Evolutionary conservation across 2,797 vertebrate genomes (phyloP).

Genomic region (Harpagifer antarcticus): DNA sequence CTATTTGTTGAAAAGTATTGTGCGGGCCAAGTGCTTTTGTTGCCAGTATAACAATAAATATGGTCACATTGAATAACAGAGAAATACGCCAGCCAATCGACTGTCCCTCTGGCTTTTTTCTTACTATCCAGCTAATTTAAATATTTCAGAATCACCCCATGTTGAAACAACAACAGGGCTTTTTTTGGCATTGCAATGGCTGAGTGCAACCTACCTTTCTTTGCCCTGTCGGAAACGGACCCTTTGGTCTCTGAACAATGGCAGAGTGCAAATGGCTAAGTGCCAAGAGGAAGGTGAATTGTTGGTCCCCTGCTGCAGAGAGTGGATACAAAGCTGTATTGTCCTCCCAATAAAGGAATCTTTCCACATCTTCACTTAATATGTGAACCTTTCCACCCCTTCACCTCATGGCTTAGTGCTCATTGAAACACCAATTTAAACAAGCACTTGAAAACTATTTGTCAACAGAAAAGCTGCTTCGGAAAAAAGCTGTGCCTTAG

Average conservation of each 20-base stretch:
- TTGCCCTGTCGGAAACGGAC: constrained; percentile 56
- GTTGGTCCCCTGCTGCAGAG: constrained; percentile 64
- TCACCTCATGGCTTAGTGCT: too few species aligned
- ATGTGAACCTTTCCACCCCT: constrained; percentile 31
- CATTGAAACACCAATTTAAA: too few species aligned
- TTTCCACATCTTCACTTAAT: constrained; percentile 36
- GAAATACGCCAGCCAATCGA: not conserved
- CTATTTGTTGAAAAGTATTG: constrained; percentile 42
- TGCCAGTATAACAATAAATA: constrained; percentile 49
- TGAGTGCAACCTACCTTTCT: constrained; percentile 56
- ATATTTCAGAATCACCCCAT: constrained; percentile 61
- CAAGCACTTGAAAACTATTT: too few species aligned
- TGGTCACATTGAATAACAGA: constrained; percentile 48
- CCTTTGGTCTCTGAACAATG: constrained; percentile 77
- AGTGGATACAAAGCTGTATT: constrained; percentile 71
- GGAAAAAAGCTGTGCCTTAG: too few species aligned
- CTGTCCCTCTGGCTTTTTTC: constrained; percentile 15
- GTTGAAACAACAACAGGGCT: constrained; percentile 46
- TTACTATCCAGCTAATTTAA: constrained; percentile 43
- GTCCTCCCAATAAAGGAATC: constrained; percentile 49
- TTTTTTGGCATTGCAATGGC: constrained; percentile 42
- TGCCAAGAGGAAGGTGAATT: constrained; percentile 82
- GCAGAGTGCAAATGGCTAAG: constrained; percentile 66
- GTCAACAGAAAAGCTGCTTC: too few species aligned
- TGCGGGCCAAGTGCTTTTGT: constrained; percentile 30